These are phyloP conservation scores for Pavo muticus DNA, from an alignment of 2,113 vertebrate genomes.

Conservation along the genomic window DNA sequence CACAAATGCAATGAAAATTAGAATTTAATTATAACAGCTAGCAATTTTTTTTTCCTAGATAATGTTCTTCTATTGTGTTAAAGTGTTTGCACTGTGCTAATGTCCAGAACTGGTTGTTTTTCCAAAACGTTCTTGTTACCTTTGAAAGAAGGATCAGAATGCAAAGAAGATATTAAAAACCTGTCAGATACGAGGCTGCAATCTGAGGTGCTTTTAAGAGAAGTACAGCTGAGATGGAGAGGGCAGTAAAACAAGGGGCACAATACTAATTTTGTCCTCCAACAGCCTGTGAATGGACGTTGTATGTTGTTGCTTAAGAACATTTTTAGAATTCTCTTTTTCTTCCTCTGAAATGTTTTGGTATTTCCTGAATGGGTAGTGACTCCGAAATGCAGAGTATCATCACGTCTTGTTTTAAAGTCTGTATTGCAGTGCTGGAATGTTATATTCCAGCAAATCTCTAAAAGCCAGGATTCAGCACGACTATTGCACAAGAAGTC, in stretches of 20 bases:
- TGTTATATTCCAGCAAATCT: not conserved
- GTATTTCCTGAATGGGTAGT: not conserved
- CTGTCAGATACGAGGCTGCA: not conserved
- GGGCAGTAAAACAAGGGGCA: not conserved
- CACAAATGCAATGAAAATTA: not conserved
- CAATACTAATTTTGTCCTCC: not conserved
- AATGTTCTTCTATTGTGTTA: not conserved
- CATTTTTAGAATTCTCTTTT: not conserved
- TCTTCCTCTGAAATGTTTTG: not conserved
- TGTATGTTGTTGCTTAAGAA: not conserved
- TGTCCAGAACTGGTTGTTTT: not conserved
- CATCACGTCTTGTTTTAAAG: not conserved
- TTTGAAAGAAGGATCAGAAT: not conserved
- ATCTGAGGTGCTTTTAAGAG: not conserved
- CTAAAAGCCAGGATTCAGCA: not conserved
- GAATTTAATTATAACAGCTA: not conserved
- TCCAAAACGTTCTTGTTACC: not conserved
- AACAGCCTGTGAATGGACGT: not conserved
- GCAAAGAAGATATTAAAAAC: not conserved
- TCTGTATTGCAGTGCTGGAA: not conserved
- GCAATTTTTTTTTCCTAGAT: not conserved
- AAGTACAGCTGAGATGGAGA: not conserved
- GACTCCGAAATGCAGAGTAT: not conserved
- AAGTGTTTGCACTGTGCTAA: not conserved
- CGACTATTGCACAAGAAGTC: not conserved